Conservation (phyloP, 2,113 vertebrate genomes). For the Ictalurus furcatus region DNA sequence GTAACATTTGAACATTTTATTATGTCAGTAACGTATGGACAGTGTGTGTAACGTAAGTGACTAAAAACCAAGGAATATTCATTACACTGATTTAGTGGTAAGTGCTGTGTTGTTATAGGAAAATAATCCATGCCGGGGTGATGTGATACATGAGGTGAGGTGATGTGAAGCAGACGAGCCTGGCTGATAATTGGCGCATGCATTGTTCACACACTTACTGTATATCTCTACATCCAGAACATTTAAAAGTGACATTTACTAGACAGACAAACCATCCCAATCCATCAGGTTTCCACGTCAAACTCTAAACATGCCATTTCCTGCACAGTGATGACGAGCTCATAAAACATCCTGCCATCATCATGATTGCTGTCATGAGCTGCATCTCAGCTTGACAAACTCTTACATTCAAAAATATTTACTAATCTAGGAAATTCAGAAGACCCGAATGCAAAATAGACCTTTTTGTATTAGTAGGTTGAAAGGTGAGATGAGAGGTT, state of each 20-base stretch:
- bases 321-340: not conserved
- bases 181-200: not conserved
- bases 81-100: not conserved
- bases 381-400: not conserved
- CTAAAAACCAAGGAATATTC: not conserved
- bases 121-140: not conserved
- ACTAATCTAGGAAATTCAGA: not conserved
- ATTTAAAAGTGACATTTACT: not conserved
- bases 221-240: not conserved
- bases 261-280: not conserved
- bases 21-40: not conserved
- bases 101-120: not conserved
- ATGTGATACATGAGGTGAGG: not conserved
- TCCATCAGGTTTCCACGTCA: not conserved
- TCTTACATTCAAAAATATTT: not conserved
- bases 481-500: too few relatives aligned
- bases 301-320: not conserved
- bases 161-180: not conserved
- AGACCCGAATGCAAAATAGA: not conserved
- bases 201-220: not conserved
- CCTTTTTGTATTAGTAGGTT: not conserved
- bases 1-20: not conserved
- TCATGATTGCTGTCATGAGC: not conserved
- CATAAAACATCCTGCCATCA: not conserved
- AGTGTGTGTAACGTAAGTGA: not conserved